Evolutionary conservation across 2,797 vertebrate species (phyloP), one percentile per base, ranked within the genome.

Genomic region (Dicrostonyx torquatus): DNA sequence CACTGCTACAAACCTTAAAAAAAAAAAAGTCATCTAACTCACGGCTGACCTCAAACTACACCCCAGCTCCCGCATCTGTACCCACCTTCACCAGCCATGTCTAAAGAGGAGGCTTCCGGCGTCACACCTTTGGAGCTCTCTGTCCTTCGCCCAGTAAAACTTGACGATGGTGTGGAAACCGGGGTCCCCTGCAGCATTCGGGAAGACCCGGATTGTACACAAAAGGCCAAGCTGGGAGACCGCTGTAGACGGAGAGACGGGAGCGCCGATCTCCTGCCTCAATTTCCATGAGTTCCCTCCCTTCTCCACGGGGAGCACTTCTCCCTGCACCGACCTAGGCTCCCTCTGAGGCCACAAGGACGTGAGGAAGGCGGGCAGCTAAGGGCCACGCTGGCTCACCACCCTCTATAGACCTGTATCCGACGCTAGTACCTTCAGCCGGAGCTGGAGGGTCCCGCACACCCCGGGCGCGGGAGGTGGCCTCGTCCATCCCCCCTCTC

Each of bases 171-270:
- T 98, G 0, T 98, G 98, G 97, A 97, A 99, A 0, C 99, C 99
- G 0, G 99, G 98, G 0, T 97, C 98, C 50, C 98, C 98, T 0
- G 97, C 93, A 0, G 98, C 98, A 0, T 98, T 99, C 3, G 98
- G 70, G 70, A 72, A 22, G 70, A 40, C 97, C 87, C 98, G 98
- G 68, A 99, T 43, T 0, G 99, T 98, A 97, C 99, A 99, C 10
- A 99, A 98, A 0, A 97, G 98, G 2, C 99, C 99, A 48, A 99
- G 99, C 2, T 91, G 91, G 18, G 99, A 99, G 95, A 99, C 99
- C 0, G 93, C 94, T 0, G 92, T 48, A n/a, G 94, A 97, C 40
- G 99, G 40, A 37, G 93, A 96, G 45, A 5, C 24, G 2, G 12
- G 58, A 17, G 78, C 14, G 58, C 60, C 1, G 24, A 40, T 17